Percentiles rank a stretch among this genome's conserved stretches.
Evolutionary conservation across 2,888 invertebrate genomes (phyloP).

Genomic region (Rotaria magnacalcarata): DNA sequence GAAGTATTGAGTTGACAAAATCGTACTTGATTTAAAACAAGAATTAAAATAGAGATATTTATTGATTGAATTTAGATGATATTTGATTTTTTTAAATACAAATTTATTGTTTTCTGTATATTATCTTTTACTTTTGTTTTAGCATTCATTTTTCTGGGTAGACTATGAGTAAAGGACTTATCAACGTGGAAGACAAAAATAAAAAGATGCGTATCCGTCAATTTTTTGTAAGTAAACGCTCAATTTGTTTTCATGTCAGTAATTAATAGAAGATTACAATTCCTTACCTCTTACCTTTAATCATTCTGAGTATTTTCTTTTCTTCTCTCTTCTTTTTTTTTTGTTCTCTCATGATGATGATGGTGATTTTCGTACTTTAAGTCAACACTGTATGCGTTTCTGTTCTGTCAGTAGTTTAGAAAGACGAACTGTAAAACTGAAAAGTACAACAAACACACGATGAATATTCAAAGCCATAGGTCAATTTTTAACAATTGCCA

Average conservation of each 20-base stretch:
- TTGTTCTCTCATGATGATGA: not conserved
- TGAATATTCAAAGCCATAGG: not conserved
- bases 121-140: not conserved
- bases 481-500: not conserved
- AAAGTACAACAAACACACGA: not conserved
- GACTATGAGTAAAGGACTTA: not conserved
- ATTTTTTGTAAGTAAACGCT: slow-evolving; percentile 28
- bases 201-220: slow-evolving; percentile 45
- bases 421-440: not conserved
- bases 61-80: too few species aligned
- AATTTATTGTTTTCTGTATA: too few species aligned
- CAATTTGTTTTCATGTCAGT: not conserved
- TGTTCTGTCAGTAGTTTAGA: not conserved
- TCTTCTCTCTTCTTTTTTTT: not conserved
- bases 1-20: too few species aligned
- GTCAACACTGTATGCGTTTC: not conserved
- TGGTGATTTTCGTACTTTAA: not conserved
- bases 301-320: not conserved
- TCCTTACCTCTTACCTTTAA: not conserved
- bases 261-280: not conserved
- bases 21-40: too few species aligned
- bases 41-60: too few species aligned
- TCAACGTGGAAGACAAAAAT: not conserved
- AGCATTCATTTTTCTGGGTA: not conserved
- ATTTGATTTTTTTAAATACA: too few species aligned